These are phyloP conservation scores for Heliconius ethilla DNA, from an alignment of 2,888 invertebrate species.

Conservation along the genomic window DNA sequence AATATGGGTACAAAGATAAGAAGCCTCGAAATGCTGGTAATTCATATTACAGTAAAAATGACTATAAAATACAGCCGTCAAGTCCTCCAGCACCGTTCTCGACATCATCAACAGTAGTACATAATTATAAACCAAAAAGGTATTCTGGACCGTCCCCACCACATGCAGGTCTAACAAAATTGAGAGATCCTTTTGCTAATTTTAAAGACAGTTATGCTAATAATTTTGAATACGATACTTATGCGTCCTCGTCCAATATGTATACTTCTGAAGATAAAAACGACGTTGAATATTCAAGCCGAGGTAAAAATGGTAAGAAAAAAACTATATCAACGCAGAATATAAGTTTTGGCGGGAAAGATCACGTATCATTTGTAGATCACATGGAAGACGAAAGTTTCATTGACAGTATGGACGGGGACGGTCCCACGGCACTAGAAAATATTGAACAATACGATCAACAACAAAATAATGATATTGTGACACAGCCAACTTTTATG, in stretches of 20 bases:
- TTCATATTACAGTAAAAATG: constrained; percentile 56
- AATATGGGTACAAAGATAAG: constrained; percentile 62
- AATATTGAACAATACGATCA: constrained; percentile 57
- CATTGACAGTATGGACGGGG: constrained; percentile 49
- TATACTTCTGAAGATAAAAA: constrained; percentile 59
- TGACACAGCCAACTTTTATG: constrained; percentile 60
- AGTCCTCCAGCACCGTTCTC: constrained; percentile 64
- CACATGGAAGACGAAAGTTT: constrained; percentile 61
- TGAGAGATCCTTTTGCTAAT: constrained; percentile 62
- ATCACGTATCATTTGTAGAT: constrained; percentile 66
- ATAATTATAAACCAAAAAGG: constrained; percentile 67
- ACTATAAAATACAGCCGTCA: constrained; percentile 59
- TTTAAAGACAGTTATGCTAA: constrained; percentile 64
- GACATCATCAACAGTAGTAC: constrained; percentile 68
- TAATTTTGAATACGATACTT: constrained; percentile 68
- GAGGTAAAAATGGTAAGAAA: constrained; percentile 62
- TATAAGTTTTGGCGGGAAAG: constrained; percentile 70
- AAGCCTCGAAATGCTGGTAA: constrained; percentile 56
- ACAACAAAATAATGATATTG: constrained; percentile 51
- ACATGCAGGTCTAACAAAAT: constrained; percentile 56
- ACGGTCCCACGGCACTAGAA: constrained; percentile 59
- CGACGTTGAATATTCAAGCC: constrained; percentile 51
- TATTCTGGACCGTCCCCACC: constrained; percentile 51
- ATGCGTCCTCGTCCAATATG: constrained; percentile 66
- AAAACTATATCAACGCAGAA: constrained; percentile 76